phyloP scores from a whole-genome alignment of 2,797 vertebrate genomes.

The Argentina silus region DNA sequence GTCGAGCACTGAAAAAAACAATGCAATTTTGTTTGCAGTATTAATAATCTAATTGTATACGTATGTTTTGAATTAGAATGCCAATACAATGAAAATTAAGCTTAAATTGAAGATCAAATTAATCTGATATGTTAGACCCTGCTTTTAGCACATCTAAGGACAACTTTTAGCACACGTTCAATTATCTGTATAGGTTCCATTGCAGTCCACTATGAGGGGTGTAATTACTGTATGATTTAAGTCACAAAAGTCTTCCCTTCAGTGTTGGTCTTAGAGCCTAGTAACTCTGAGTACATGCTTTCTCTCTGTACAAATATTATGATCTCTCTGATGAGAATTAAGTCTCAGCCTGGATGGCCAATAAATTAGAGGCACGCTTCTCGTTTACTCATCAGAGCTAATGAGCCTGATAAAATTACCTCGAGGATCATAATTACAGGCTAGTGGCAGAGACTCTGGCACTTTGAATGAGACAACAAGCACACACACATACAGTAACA shows the following conservation, averaged over 20 bases:
- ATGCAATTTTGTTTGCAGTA: slow-evolving; percentile 69
- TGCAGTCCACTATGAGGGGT: slow-evolving; percentile 48
- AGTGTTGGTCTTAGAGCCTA: slow-evolving; percentile 57
- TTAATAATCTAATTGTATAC: slow-evolving; percentile 71
- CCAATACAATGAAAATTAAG: slow-evolving; percentile 40
- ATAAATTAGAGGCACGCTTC: slow-evolving; percentile 92
- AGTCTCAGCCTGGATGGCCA: slow-evolving; percentile 86
- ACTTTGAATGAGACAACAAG: slow-evolving; percentile 62
- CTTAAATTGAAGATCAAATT: slow-evolving; percentile 29
- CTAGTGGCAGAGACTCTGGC: slow-evolving; percentile 82
- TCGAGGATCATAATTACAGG: slow-evolving; percentile 94
- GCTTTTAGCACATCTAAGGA: slow-evolving; percentile 46
- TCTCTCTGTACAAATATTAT: slow-evolving; percentile 84
- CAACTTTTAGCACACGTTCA: slow-evolving; percentile 53
- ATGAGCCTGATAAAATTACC: slow-evolving; percentile 96
- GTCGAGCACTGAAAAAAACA: slow-evolving; percentile 69
- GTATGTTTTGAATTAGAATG: slow-evolving; percentile 52
- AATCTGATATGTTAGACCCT: slow-evolving; percentile 13
- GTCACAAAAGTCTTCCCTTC: slow-evolving; percentile 60
- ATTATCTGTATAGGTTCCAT: slow-evolving; percentile 57
- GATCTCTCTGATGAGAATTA: slow-evolving; percentile 86
- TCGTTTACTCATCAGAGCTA: slow-evolving; percentile 95
- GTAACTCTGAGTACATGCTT: slow-evolving; percentile 59
- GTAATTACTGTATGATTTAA: slow-evolving; percentile 68
- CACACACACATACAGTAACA: slow-evolving; percentile 30